These are phyloP conservation scores for Mystacornis crossleyi DNA, from an alignment of 2,113 vertebrate species.

Conservation along the genomic window DNA sequence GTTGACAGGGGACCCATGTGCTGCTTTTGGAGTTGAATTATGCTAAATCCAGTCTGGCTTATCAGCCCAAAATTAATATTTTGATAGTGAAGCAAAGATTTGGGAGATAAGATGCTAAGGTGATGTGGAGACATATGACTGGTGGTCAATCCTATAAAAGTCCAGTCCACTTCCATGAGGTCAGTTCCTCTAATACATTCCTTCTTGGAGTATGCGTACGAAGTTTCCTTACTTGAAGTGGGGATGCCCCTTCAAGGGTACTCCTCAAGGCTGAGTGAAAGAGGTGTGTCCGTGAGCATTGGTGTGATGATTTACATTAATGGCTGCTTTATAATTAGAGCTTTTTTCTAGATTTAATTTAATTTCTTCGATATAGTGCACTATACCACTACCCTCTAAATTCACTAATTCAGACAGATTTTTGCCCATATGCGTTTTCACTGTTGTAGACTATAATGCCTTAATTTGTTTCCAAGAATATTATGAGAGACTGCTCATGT, in stretches of 20 bases:
- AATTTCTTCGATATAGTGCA: not conserved
- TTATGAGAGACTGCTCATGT: not conserved
- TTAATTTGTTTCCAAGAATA: not conserved
- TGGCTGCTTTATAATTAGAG: not conserved
- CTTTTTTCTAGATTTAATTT: not conserved
- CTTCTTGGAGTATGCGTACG: not conserved
- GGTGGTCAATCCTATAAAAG: not conserved
- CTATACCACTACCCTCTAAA: not conserved
- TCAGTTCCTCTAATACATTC: not conserved
- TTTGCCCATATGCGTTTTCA: not conserved
- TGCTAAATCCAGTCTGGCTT: not conserved
- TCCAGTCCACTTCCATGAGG: not conserved
- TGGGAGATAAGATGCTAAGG: not conserved
- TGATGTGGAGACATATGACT: not conserved
- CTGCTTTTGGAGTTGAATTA: not conserved
- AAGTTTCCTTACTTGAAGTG: not conserved
- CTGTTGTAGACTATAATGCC: not conserved
- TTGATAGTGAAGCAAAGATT: not conserved
- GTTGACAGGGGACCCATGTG: no score
- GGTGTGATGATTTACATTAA: not conserved
- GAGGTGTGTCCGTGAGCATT: not conserved
- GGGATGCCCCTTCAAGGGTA: not conserved
- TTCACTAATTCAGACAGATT: not conserved
- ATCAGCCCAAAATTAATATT: not conserved
- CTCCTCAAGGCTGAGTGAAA: fast-evolving